Evolutionary conservation across 2,113 vertebrate species (phyloP).

Genomic region (Pogona vitticeps): DNA sequence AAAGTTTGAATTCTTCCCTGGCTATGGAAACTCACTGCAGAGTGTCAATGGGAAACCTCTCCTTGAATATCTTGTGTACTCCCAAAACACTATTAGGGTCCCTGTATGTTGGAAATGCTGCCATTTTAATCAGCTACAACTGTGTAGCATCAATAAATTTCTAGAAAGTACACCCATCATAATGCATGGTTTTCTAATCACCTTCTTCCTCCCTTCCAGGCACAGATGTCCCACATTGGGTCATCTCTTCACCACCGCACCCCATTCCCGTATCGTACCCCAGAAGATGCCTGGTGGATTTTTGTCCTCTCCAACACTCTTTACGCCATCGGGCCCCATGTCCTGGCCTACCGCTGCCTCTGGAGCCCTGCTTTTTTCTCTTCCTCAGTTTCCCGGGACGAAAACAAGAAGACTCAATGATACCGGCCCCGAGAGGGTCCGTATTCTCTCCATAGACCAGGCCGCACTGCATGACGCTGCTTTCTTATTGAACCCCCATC

Average conservation of each 20-base stretch:
- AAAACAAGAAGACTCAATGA: conserved; percentile 82
- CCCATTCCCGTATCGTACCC: conserved; percentile 83
- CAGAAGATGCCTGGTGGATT: conserved; percentile 70
- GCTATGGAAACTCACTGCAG: too few relatives aligned
- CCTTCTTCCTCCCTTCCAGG: conserved; percentile 67
- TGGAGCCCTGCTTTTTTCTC: conserved; percentile 81
- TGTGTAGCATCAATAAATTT: too few relatives aligned
- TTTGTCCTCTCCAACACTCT: conserved; percentile 80
- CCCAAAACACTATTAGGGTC: too few relatives aligned
- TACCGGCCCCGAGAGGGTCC: background rate
- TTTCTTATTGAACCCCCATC: background rate
- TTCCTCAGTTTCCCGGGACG: conserved; percentile 28
- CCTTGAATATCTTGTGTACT: too few relatives aligned
- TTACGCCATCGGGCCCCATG: conserved; percentile 75
- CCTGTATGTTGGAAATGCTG: too few relatives aligned
- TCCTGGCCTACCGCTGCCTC: conserved; percentile 82
- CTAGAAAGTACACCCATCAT: too few relatives aligned
- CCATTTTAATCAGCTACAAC: too few relatives aligned
- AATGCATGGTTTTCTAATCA: too few relatives aligned
- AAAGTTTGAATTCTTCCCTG: too few relatives aligned
- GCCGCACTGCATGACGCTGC: background rate
- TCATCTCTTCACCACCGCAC: conserved; percentile 85
- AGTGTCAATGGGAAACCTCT: too few relatives aligned
- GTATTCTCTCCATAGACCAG: background rate
- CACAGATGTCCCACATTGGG: conserved; percentile 87